phyloP scores from a whole-genome alignment of 2,797 vertebrate genomes.

The Anguilla megastoma region DNA sequence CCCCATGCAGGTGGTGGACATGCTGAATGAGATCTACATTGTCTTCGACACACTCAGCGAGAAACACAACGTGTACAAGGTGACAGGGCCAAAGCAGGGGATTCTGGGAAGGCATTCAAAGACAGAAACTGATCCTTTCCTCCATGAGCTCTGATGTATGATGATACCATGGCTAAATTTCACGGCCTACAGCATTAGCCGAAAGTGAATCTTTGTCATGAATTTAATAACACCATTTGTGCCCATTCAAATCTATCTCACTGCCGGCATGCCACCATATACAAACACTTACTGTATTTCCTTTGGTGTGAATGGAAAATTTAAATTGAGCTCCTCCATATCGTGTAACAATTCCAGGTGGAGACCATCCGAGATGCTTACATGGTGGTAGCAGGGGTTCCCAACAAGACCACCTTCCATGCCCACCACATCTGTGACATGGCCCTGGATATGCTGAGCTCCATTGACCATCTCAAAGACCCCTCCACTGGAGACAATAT shows the following conservation, averaged over 20 bases:
- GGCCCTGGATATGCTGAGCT: constrained; percentile 76
- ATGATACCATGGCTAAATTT: neutral
- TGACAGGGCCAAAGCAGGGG: constrained; percentile 36
- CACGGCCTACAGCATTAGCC: neutral
- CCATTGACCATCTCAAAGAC: constrained; percentile 76
- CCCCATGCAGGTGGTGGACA: constrained; percentile 79
- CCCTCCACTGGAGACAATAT: constrained; percentile 73
- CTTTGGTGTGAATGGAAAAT: neutral
- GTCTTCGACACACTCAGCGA: constrained; percentile 77
- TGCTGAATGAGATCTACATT: constrained; percentile 79
- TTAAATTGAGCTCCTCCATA: neutral
- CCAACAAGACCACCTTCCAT: constrained; percentile 78
- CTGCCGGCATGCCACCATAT: neutral
- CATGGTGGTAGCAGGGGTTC: constrained; percentile 77
- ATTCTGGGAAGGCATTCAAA: neutral
- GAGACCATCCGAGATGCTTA: constrained; percentile 75
- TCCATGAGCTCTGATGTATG: neutral
- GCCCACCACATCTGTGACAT: constrained; percentile 76
- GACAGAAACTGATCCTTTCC: neutral
- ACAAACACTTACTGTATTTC: no score
- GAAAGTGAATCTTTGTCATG: neutral
- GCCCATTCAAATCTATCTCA: neutral
- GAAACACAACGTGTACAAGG: constrained; percentile 79
- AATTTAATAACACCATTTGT: neutral
- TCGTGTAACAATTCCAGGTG: constrained; percentile 59